Conservation (phyloP, 2,113 vertebrate species). For the Nothobranchius kuhntae region DNA sequence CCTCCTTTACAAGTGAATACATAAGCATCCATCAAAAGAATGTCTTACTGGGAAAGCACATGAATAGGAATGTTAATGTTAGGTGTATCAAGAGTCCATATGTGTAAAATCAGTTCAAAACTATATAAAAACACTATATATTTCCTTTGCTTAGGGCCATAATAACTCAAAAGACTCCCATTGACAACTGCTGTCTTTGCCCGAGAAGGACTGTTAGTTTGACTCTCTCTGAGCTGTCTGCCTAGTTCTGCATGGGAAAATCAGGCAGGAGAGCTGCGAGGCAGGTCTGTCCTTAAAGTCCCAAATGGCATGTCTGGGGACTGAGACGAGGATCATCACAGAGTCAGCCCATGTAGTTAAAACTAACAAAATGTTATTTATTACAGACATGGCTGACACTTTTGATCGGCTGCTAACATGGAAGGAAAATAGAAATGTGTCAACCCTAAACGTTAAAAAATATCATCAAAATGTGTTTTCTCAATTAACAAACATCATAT, state of each 20-base stretch:
- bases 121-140: conserved; percentile 27
- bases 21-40: conserved; percentile 21
- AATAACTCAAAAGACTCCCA: conserved; percentile 59
- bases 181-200: conserved; percentile 59
- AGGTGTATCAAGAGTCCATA: neutral
- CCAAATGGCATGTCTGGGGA: conserved; percentile 47
- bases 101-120: conserved; percentile 21
- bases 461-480: too few species aligned
- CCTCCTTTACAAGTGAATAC: conserved; percentile 31
- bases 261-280: conserved; percentile 46
- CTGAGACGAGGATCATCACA: conserved; percentile 42
- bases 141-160: conserved; percentile 41
- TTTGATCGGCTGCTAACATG: conserved; percentile 28
- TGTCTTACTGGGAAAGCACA: neutral
- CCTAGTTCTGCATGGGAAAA: conserved; percentile 55
- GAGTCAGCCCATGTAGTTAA: conserved; percentile 39
- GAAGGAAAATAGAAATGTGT: conserved; percentile 36
- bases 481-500: too few species aligned
- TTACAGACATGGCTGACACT: conserved; percentile 17
- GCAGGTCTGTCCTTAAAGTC: conserved; percentile 49
- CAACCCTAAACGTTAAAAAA: neutral
- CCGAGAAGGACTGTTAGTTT: conserved; percentile 49
- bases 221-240: conserved; percentile 44
- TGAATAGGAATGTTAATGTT: neutral
- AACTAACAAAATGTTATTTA: conserved; percentile 53